Evolutionary conservation across 2,797 vertebrate genomes (phyloP).

Genomic region (Oreochromis grahami): DNA sequence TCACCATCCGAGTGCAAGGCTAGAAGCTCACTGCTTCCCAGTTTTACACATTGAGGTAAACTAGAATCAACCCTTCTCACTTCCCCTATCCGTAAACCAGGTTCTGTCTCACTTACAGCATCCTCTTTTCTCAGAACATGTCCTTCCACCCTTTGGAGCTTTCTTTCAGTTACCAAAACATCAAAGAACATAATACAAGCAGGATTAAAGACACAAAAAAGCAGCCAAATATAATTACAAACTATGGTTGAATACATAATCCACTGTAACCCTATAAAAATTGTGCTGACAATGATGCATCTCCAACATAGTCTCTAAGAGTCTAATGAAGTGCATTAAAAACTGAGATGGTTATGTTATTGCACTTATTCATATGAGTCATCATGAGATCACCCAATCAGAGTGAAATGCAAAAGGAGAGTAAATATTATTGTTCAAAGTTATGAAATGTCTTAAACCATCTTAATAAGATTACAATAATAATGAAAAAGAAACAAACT

Average conservation of each 20-base stretch:
- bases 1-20: slow-evolving; percentile 59
- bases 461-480: background rate
- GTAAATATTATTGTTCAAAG: background rate
- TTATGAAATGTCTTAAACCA: background rate
- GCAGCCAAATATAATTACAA: background rate
- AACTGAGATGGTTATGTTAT: background rate
- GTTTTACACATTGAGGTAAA: slow-evolving; percentile 38
- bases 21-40: slow-evolving; percentile 28
- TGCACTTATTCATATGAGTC: background rate
- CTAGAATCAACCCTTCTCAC: background rate
- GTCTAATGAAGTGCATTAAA: background rate
- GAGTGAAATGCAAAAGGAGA: background rate
- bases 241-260: background rate
- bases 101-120: background rate
- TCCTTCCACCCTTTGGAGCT: background rate
- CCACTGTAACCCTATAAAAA: slow-evolving; percentile 18
- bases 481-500: background rate
- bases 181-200: background rate
- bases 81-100: background rate
- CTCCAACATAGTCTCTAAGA: background rate
- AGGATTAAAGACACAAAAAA: slow-evolving; percentile 1
- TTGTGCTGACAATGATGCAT: background rate
- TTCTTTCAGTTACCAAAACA: background rate
- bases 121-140: background rate
- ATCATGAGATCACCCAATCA: background rate